These are phyloP conservation scores for Heloderma charlesbogerti DNA, from an alignment of 2,113 vertebrate genomes.

Conservation along the genomic window DNA sequence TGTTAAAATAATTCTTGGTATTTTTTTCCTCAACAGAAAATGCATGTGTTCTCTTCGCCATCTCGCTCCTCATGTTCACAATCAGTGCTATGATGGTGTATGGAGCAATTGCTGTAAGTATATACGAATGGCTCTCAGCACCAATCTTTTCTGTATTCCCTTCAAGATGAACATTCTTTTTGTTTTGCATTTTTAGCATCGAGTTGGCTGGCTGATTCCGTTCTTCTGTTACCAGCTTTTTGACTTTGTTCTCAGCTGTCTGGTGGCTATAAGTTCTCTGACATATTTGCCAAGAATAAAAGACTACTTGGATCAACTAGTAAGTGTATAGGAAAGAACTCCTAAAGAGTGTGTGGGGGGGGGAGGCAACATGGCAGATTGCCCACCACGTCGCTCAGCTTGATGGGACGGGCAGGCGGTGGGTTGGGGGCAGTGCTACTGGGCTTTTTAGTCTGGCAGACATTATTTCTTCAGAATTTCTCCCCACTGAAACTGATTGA, in stretches of 20 bases:
- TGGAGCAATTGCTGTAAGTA: slow-evolving; percentile 96
- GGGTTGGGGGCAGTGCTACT: not conserved
- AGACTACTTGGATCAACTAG: slow-evolving; percentile 96
- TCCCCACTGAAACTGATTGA: not conserved
- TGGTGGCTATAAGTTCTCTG: slow-evolving; percentile 96
- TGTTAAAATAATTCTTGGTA: slow-evolving; percentile 37
- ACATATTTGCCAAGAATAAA: slow-evolving; percentile 97
- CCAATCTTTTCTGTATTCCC: not conserved
- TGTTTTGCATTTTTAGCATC: slow-evolving; percentile 80
- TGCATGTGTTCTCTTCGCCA: slow-evolving; percentile 94
- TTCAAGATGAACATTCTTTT: not conserved
- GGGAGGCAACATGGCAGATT: not conserved
- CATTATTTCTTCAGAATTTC: not conserved
- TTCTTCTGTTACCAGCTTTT: slow-evolving; percentile 99
- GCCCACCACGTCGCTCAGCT: too few relatives aligned
- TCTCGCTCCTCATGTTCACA: slow-evolving; percentile 97
- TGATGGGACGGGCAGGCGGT: not conserved
- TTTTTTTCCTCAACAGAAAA: slow-evolving; percentile 84
- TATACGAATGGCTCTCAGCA: not conserved
- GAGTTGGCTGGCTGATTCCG: slow-evolving; percentile 96
- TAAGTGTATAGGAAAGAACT: slow-evolving; percentile 73
- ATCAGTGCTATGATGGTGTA: slow-evolving; percentile 99
- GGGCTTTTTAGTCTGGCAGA: not conserved
- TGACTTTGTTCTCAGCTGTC: slow-evolving; percentile 96
- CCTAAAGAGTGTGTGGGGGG: not conserved